Evolutionary conservation across 2,888 invertebrate species (phyloP), one percentile per base, ranked within the genome.

Genomic region (Gnatocerus cornutus): DNA sequence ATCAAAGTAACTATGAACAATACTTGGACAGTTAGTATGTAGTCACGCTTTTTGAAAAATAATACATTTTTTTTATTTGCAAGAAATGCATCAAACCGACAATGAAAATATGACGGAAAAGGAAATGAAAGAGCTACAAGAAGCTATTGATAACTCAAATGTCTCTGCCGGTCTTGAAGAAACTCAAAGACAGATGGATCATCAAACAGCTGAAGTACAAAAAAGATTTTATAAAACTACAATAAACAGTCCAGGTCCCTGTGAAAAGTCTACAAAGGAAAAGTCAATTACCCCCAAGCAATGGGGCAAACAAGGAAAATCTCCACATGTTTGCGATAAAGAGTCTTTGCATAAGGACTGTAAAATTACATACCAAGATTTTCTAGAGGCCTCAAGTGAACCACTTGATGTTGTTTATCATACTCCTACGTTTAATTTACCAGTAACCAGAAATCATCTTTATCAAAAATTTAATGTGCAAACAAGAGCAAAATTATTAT

Each of bases 391-490:
- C 16, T 43, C 43, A 12, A 27, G 12, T 1, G 8, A 14, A 13
- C 21, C 37, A 21, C 30, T 64, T 3, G 13, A 55, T 10, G 29
- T 53, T 21, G 10, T 53, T 1, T 12, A 53, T 12, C 53, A 64
- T 14, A 6, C 53, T 9, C 53, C 64, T 9, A n/a, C 14, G 0
- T 64, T 45, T 45, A 9, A 43, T 6, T 33, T 64, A 1, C 64
- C 64, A 16, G 41, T 64, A 14, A 6, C 55, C n/a, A 64, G 53
- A 8, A 64, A 64, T 30, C 45, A n/a, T 3, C 14, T 30, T 43
- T 64, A 41, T 30, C 27, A 45, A 10, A 53, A 64, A 16, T 64
- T 45, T 30, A 45, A 10, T n/a, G 41, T 45, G 0, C 30, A 53
- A 30, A 3, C 16, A 45, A 39, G 45, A 14, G 53, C 53, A 8